These are phyloP conservation scores for Cyanoliseus patagonus DNA, from an alignment of 2,113 vertebrate genomes.

Conservation along the genomic window DNA sequence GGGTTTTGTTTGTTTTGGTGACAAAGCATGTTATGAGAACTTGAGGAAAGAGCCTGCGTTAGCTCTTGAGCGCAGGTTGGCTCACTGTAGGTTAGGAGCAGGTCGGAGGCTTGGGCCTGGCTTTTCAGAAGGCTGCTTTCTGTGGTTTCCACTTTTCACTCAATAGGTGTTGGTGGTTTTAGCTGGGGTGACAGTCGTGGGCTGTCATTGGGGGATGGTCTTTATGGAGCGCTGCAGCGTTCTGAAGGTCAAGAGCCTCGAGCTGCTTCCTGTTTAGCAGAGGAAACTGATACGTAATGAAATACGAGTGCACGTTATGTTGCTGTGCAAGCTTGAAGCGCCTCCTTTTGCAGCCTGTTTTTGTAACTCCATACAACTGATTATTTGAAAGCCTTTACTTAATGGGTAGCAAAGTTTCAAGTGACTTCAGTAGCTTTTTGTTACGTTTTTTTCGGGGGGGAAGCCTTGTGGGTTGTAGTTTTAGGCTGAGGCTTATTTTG, in stretches of 20 bases:
- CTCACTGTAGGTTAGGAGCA: neutral
- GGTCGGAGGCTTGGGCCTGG: neutral
- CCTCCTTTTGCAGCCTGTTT: neutral
- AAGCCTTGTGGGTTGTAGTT: neutral
- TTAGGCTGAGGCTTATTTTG: neutral
- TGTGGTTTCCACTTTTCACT: neutral
- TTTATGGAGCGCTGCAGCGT: neutral
- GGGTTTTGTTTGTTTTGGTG: neutral
- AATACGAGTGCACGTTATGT: neutral
- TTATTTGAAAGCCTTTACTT: neutral
- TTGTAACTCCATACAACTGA: neutral
- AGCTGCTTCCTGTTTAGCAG: neutral
- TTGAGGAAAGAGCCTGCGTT: neutral
- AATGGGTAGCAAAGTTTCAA: neutral
- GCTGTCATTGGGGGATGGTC: neutral
- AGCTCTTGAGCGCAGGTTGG: neutral
- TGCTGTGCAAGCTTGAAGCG: neutral
- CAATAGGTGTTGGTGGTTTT: neutral
- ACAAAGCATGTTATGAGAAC: neutral
- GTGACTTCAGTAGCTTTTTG: neutral
- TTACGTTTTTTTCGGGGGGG: neutral
- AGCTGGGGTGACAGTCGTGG: neutral
- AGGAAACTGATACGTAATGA: neutral
- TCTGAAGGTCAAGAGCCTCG: neutral
- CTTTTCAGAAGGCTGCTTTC: neutral